Conservation (phyloP, 2,113 vertebrate species). For the Mobula birostris region DNA sequence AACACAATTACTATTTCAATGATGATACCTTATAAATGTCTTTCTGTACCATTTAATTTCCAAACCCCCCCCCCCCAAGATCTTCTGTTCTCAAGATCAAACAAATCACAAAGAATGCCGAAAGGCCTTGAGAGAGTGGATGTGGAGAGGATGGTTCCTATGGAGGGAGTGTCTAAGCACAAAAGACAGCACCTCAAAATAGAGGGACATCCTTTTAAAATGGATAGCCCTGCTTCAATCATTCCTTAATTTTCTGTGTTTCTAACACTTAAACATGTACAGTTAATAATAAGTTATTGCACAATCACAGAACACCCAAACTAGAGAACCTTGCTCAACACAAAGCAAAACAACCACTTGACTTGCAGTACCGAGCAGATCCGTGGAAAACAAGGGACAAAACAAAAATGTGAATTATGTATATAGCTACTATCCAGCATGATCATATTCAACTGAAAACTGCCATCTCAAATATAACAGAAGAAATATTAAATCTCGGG, state of each 20-base stretch:
- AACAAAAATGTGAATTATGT: neutral
- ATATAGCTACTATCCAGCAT: neutral
- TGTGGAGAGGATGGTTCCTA: no score
- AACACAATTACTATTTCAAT: no score
- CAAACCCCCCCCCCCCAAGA: no score
- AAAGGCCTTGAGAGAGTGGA: no score
- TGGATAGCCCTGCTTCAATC: neutral
- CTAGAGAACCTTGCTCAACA: neutral
- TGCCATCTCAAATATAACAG: neutral
- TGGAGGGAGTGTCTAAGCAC: neutral
- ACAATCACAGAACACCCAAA: neutral
- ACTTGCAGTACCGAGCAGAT: neutral
- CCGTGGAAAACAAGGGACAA: neutral
- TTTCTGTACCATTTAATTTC: no score
- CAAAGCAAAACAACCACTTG: neutral
- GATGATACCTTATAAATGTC: no score
- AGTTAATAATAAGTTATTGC: neutral
- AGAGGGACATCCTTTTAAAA: no score
- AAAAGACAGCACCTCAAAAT: neutral
- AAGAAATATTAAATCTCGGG: neutral
- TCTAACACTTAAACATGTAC: neutral
- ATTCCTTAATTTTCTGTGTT: neutral
- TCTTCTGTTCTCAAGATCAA: no score
- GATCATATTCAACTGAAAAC: neutral
- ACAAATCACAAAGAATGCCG: neutral